Conservation (phyloP, 1,140 invertebrate genomes). For the Arion vulgaris region DNA sequence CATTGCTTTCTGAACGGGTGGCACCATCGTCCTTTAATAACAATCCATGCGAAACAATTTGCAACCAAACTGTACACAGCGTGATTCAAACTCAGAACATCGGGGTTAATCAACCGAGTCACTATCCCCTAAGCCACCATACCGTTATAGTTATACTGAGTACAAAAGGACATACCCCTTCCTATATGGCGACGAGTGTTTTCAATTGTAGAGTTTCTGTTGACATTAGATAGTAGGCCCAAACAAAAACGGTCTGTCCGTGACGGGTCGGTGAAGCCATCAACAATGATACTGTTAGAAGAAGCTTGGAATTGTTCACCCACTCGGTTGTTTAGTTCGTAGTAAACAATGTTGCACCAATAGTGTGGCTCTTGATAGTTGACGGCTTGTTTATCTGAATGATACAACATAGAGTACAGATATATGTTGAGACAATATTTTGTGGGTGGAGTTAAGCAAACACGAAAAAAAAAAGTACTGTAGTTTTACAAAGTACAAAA, state of each 20-base stretch:
- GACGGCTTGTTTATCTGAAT: slow-evolving; percentile 68
- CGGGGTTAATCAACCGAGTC: too few relatives aligned
- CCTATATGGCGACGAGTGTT: slow-evolving; percentile 97
- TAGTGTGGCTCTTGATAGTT: slow-evolving; percentile 86
- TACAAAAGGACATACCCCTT: slow-evolving; percentile 81
- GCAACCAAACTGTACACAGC: too few relatives aligned
- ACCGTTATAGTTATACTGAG: too few relatives aligned
- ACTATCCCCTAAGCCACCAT: too few relatives aligned
- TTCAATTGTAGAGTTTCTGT: slow-evolving; percentile 98
- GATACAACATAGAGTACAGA: neutral
- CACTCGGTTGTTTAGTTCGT: slow-evolving; percentile 95
- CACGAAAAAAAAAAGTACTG: too few relatives aligned
- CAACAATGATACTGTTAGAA: slow-evolving; percentile 91
- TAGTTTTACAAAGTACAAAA: too few relatives aligned
- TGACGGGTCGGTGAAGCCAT: slow-evolving; percentile 96
- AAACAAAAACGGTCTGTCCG: slow-evolving; percentile 92
- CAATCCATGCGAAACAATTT: too few relatives aligned
- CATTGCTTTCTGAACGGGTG: too few relatives aligned
- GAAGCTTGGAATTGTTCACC: slow-evolving; percentile 96
- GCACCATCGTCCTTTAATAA: too few relatives aligned
- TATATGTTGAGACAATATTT: too few relatives aligned
- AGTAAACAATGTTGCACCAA: slow-evolving; percentile 97
- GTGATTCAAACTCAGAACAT: too few relatives aligned
- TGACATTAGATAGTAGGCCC: slow-evolving; percentile 96
- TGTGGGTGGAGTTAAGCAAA: too few relatives aligned